Evolutionary conservation across 2,797 vertebrate genomes (phyloP).

Genomic region (Argya squamiceps): DNA sequence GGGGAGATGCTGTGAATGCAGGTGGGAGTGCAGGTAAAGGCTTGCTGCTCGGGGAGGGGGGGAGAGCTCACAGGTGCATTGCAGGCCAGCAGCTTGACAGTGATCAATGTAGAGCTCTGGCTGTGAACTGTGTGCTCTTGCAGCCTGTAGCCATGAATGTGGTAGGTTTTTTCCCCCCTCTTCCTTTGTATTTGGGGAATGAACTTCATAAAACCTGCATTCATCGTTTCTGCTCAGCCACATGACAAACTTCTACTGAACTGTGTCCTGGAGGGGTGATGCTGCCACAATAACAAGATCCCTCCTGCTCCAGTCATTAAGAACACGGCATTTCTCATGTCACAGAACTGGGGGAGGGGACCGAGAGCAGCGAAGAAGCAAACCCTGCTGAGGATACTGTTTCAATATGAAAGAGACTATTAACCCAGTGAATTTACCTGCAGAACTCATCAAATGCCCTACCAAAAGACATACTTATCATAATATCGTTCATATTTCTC

Average conservation of each 20-base stretch:
- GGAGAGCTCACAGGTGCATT: slow-evolving; percentile 35
- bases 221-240: slow-evolving; percentile 56
- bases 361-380: neutral
- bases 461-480: neutral
- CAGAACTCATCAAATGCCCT: neutral
- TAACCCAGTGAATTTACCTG: neutral
- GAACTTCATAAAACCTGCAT: slow-evolving; percentile 66
- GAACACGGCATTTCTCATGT: slow-evolving; percentile 49
- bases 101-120: slow-evolving; percentile 45
- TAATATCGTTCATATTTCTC: neutral
- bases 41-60: neutral
- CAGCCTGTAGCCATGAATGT: slow-evolving; percentile 54
- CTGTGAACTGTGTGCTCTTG: slow-evolving; percentile 33
- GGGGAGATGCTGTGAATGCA: neutral
- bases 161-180: neutral
- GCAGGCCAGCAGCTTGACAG: slow-evolving; percentile 30
- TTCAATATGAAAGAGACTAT: slow-evolving; percentile 34
- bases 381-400: slow-evolving; percentile 11
- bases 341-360: slow-evolving; percentile 33
- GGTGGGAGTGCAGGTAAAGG: slow-evolving; percentile 35
- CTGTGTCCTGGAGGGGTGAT: slow-evolving; percentile 64
- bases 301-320: slow-evolving; percentile 55
- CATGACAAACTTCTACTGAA: slow-evolving; percentile 65
- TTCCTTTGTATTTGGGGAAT: slow-evolving; percentile 62
- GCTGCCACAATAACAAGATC: slow-evolving; percentile 59